Evolutionary conservation across 37 sponge, comb jelly and placozoan species (phyloP).

Genomic region (Tethya wilhelma): DNA sequence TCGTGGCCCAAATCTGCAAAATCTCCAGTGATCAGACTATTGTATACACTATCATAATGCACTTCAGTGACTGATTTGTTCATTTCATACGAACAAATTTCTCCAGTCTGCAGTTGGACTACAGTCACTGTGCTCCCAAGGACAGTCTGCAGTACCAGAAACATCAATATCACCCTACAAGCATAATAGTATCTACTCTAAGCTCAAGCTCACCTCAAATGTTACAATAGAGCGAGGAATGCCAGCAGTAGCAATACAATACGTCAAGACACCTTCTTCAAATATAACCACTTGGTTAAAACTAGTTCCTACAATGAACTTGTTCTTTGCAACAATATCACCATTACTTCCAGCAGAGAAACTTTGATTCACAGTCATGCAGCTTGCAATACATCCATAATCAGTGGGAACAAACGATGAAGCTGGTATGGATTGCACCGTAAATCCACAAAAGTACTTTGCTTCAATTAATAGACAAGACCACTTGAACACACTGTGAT

Average conservation of each 20-base stretch:
- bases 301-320: constrained; percentile 40
- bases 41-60: not conserved
- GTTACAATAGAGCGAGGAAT: not conserved
- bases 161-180: not conserved
- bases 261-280: constrained; percentile 19
- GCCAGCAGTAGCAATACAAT: constrained; percentile 19
- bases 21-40: constrained; percentile 22
- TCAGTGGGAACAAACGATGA: constrained; percentile 10
- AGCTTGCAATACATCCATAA: constrained; percentile 42
- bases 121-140: not conserved
- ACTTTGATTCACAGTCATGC: constrained; percentile 5
- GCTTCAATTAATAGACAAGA: too few relatives aligned
- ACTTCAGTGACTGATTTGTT: not conserved
- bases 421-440: not conserved
- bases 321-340: not conserved
- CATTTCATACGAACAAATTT: constrained; percentile 1
- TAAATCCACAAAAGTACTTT: too few relatives aligned
- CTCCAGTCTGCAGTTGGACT: constrained; percentile 8
- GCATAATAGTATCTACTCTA: not conserved
- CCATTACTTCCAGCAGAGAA: not conserved
- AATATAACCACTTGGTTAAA: constrained; percentile 52
- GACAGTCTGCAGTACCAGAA: not conserved
- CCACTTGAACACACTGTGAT: too few relatives aligned
- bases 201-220: constrained; percentile 19
- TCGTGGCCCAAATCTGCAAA: constrained; percentile 29